Evolutionary conservation across 2,888 invertebrate genomes (phyloP), one percentile per base, ranked within the genome.

Genomic region (Nomada fucata): DNA sequence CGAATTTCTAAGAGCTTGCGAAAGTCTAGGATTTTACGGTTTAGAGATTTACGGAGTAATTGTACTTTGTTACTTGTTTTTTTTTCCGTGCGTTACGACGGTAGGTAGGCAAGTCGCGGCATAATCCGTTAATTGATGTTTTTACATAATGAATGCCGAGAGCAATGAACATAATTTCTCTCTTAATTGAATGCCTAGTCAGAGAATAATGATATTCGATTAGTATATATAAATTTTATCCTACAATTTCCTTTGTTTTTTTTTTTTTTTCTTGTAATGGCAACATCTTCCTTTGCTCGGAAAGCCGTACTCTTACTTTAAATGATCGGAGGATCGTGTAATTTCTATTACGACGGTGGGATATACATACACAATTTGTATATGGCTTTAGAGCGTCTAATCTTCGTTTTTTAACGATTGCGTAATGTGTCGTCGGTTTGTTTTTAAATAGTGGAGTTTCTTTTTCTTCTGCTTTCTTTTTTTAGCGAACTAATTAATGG

Each of bases 111-210:
- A 90, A 80, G 44, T 63, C 63, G 85, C 91, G 91, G 92, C 93
- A 92, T 93, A 92, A 92, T 87, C 92, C 93, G 93, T 93, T 93
- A 91, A 92, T 92, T 86, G 80, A 78, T 81, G 85, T 85, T 88
- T 87, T 79, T 76, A 44, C 42, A 70, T 63, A 61, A 79, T 59
- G 61, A 73, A 64, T 71, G 71, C 59, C 71, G 83, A 74, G 64
- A 83, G 60, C 78, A 71, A 76, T 79, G 60, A 77, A 82, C 70
- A 65, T 73, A 71, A 82, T 71, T 82, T 83, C 57, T 82, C 65
- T 77, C 79, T 79, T 70, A 82, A 82, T 78, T 69, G 71, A 83
- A 75, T 74, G 63, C 83, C 83, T 84, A 84, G 83, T 84, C 83
- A 84, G 78, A 75, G 64, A 84, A 72, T 72, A 84, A 78, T 71